A percentile compares a stretch with the other conserved stretches of the same genome.
Conservation (phyloP, 64 coral and sea anemone genomes). For the Cladopsammia gracilis region DNA sequence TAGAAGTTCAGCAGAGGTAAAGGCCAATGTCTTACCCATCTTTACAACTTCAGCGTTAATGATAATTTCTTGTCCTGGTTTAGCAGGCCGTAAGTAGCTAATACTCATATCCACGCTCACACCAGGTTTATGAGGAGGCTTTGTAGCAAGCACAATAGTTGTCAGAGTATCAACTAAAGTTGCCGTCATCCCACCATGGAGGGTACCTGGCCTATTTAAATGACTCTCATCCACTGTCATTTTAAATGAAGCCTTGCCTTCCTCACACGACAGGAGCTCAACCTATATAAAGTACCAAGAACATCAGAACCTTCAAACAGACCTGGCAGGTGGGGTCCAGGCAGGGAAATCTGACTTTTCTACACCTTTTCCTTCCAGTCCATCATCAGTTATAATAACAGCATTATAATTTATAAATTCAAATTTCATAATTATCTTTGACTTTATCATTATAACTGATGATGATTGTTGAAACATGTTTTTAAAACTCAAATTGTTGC, state of each 20-base stretch:
- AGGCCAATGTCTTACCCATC: slow-evolving; percentile 80
- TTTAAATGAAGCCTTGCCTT: slow-evolving; percentile 77
- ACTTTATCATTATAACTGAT: too few relatives aligned
- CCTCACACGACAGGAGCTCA: slow-evolving; percentile 64
- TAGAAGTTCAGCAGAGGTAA: slow-evolving; percentile 82
- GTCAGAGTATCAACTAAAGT: slow-evolving; percentile 84
- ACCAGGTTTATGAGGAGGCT: slow-evolving; percentile 52
- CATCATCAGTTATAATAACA: too few relatives aligned
- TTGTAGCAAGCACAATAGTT: slow-evolving; percentile 42
- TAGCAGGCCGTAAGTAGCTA: slow-evolving; percentile 86
- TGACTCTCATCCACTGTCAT: slow-evolving; percentile 87
- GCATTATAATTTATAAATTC: too few relatives aligned
- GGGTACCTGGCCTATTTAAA: slow-evolving; percentile 56
- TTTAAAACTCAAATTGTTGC: too few relatives aligned
- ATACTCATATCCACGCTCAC: slow-evolving; percentile 86
- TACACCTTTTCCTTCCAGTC: too few relatives aligned
- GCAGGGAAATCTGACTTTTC: too few relatives aligned
- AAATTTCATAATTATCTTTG: too few relatives aligned
- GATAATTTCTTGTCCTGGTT: slow-evolving; percentile 85
- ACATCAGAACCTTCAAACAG: background rate
- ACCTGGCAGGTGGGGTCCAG: too few relatives aligned
- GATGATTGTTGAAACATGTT: too few relatives aligned
- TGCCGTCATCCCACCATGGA: slow-evolving; percentile 95
- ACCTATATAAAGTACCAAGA: slow-evolving; percentile 6
- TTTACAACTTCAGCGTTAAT: slow-evolving; percentile 84